Evolutionary conservation across 2,113 vertebrate species (phyloP), one percentile per base, ranked within the genome.

Genomic region (Syngnathus typhle): DNA sequence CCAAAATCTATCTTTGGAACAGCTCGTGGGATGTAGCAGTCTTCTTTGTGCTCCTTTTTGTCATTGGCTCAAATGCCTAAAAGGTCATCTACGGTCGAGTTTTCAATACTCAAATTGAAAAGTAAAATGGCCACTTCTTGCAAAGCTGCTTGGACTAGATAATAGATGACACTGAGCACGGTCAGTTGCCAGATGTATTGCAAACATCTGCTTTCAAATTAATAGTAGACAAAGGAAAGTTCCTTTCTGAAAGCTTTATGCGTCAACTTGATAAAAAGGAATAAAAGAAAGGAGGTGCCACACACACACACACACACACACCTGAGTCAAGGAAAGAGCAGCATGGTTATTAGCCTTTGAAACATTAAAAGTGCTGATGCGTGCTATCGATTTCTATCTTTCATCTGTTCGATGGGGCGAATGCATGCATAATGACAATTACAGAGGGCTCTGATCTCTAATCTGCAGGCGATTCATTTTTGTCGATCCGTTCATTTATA

Each of bases 361-460:
- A 86, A 76, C 1, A 15, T 67, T 73, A 55, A 86, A 85, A 89
- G 80, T 87, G 87, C 86, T 87, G 87, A 87, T 65, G 74, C 80
- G 43, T 61, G 32, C 71, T 70, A 82, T 87, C 86, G 76, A 82
- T 82, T 85, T 81, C 81, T 76, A 80, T 80, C 79, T 80, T 81
- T 85, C 76, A 79, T 84, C 74, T 74, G 77, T 75, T 76, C 71
- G 67, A 86, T 85, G 81, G 73, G 72, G 71, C 60, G 63, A 71
- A 69, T 64, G 74, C 81, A 86, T 84, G 84, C 84, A 83, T 88
- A 88, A 86, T 87, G 84, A 79, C 85, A 79, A 76, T 83, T 80
- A 85, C 76, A 67, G 73, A 77, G 68, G 75, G 68, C 74, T 81
- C 77, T 80, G 82, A 82, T 88, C 86, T 87, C 79, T 80, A 86